Percentiles rank a stretch among this genome's conserved stretches.
Conservation (phyloP, 2,113 vertebrate genomes). For the Balaeniceps rex region DNA sequence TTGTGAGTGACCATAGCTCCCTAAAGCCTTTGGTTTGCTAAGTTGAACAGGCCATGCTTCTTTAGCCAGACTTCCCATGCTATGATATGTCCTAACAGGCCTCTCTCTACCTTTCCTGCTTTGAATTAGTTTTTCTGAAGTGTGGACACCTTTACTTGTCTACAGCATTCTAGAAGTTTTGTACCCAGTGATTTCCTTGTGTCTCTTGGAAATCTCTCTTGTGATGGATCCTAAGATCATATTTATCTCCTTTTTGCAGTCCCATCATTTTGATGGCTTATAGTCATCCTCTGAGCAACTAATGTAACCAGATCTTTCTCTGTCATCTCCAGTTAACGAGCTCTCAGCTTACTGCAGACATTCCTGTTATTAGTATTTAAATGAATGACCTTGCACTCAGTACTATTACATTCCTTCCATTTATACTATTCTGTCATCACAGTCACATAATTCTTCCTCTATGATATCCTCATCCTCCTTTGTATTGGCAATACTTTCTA, state of each 20-base stretch:
- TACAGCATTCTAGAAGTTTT: not conserved
- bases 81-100: not conserved
- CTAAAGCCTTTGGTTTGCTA: not conserved
- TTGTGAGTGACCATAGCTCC: not conserved
- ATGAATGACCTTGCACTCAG: conserved; percentile 46
- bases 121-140: not conserved
- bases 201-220: not conserved
- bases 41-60: not conserved
- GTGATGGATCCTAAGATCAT: not conserved
- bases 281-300: conserved; percentile 20
- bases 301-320: conserved; percentile 53
- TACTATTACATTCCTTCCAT: conserved; percentile 42
- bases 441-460: not conserved
- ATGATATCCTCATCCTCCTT: not conserved
- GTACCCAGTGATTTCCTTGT: not conserved
- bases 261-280: conserved; percentile 38
- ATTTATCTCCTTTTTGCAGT: conserved; percentile 14
- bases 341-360: conserved; percentile 49
- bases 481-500: not conserved
- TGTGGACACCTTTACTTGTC: not conserved
- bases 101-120: not conserved
- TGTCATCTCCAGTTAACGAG: conserved; percentile 58
- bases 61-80: not conserved
- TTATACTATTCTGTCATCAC: conserved; percentile 45
- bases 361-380: conserved; percentile 58